These are phyloP conservation scores for Xiphophorus birchmanni DNA, from an alignment of 2,797 vertebrate species.

Conservation along the genomic window DNA sequence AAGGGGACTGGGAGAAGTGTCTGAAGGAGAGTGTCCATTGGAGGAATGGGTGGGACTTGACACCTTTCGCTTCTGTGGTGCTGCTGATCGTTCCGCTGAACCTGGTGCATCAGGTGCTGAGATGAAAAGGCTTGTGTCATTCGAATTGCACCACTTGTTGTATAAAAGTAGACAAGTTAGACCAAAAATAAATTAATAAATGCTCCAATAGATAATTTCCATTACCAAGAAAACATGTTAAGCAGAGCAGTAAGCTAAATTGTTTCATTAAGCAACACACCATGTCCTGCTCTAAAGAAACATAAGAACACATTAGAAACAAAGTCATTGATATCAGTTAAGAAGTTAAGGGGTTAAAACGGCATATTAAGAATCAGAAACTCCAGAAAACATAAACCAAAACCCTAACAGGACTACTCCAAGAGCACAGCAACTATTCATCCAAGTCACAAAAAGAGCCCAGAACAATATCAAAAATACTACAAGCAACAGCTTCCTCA, in stretches of 20 bases:
- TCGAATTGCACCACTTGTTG: neutral
- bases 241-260: neutral
- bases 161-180: neutral
- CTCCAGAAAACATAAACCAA: neutral
- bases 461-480: neutral
- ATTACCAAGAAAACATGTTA: neutral
- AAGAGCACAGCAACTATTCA: neutral
- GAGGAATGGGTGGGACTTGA: constrained; percentile 97
- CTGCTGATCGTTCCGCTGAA: constrained; percentile 86
- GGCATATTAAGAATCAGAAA: neutral
- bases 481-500: neutral
- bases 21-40: constrained; percentile 96
- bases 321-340: neutral
- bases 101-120: constrained; percentile 86
- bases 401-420: neutral
- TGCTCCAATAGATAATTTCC: neutral
- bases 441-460: neutral
- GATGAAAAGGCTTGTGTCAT: constrained; percentile 20
- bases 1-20: constrained; percentile 92
- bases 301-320: neutral
- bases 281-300: neutral
- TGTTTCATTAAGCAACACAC: neutral
- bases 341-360: neutral
- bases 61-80: constrained; percentile 91
- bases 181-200: neutral